These are phyloP conservation scores for Xylocopa sonorina DNA, from an alignment of 1,140 invertebrate species.

Conservation along the genomic window DNA sequence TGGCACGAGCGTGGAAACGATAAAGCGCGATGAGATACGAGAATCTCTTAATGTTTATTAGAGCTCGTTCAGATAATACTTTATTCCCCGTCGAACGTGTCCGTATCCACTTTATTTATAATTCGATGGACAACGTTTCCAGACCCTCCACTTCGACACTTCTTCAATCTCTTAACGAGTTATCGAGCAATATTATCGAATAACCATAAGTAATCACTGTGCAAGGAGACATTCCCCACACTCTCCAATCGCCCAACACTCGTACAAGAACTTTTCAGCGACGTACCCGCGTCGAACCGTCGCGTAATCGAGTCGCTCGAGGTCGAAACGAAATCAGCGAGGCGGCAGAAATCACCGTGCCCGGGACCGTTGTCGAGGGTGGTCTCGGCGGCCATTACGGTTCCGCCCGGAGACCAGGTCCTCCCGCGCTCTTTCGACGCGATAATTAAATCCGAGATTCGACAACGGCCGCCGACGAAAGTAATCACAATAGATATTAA, in stretches of 20 bases:
- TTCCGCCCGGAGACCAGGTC: no score
- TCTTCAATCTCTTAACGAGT: no score
- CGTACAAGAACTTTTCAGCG: neutral
- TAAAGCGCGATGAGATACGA: neutral
- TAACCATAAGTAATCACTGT: no score
- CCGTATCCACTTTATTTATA: no score
- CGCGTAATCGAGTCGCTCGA: neutral
- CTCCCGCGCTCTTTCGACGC: slow-evolving; percentile 1
- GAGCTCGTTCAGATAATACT: neutral
- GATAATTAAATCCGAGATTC: slow-evolving; percentile 42
- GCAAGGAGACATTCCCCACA: no score
- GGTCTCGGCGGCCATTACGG: neutral
- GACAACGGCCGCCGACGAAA: slow-evolving; percentile 1
- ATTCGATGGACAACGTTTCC: no score
- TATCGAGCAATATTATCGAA: no score
- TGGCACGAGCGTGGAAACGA: neutral
- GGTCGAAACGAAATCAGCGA: neutral
- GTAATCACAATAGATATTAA: slow-evolving; percentile 56
- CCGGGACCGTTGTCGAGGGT: neutral
- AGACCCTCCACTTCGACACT: no score
- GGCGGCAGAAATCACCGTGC: neutral
- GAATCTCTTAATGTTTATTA: neutral
- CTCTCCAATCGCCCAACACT: no score
- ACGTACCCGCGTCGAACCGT: no score
- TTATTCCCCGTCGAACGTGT: no score